Percentiles rank a stretch among this genome's conserved stretches.
Evolutionary conservation across 2,888 invertebrate genomes (phyloP).

Genomic region (Eustalomyia histrio): DNA sequence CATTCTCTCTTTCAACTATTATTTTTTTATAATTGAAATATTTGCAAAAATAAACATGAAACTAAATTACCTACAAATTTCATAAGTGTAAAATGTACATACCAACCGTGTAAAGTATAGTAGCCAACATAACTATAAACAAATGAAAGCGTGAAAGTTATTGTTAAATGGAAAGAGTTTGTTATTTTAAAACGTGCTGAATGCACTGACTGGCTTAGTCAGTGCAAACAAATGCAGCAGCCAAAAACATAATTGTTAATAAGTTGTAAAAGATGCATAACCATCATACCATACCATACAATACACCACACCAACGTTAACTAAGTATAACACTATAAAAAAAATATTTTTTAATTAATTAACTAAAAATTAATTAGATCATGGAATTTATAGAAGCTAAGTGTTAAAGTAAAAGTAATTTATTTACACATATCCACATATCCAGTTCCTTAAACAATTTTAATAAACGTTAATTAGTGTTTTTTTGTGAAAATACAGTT

Average conservation of each 20-base stretch:
- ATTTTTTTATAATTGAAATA: conserved; percentile 38
- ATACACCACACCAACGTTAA: background rate
- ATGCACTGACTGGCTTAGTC: conserved; percentile 18
- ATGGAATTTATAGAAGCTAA: background rate
- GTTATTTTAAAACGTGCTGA: conserved; percentile 53
- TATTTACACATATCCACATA: background rate
- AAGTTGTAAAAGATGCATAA: conserved; percentile 18
- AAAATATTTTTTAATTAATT: background rate
- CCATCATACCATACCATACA: background rate
- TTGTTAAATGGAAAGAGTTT: conserved; percentile 59
- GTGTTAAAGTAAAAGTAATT: background rate
- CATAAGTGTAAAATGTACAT: conserved; percentile 18
- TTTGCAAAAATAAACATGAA: conserved; percentile 33
- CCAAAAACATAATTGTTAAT: conserved; percentile 53
- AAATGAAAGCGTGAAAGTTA: conserved; percentile 66
- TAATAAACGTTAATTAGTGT: no score
- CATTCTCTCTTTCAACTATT: background rate
- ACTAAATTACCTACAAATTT: conserved; percentile 43
- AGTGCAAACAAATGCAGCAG: conserved; percentile 25
- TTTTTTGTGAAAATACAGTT: no score
- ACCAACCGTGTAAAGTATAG: background rate
- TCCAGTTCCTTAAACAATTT: background rate
- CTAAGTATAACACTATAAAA: conserved; percentile 6
- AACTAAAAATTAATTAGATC: background rate
- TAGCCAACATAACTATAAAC: conserved; percentile 44